These are phyloP conservation scores for Zaprionus tsacasi DNA, from an alignment of 1,140 invertebrate species.

Conservation along the genomic window DNA sequence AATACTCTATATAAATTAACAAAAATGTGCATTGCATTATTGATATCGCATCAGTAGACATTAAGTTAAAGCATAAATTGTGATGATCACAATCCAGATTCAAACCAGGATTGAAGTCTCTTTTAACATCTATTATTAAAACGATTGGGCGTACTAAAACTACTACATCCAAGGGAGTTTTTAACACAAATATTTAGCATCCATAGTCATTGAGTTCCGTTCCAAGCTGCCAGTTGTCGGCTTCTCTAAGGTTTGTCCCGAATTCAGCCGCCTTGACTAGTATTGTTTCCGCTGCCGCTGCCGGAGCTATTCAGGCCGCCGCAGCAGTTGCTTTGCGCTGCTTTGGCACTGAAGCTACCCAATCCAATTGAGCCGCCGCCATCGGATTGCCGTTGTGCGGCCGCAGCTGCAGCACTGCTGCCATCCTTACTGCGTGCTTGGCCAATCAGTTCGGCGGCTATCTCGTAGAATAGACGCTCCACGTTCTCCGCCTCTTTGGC, in stretches of 20 bases:
- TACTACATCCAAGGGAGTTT: slow-evolving; percentile 68
- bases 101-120: slow-evolving; percentile 18
- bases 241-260: neutral
- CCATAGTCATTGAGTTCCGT: slow-evolving; percentile 67
- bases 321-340: slow-evolving; percentile 76
- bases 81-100: slow-evolving; percentile 52
- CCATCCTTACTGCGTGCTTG: slow-evolving; percentile 84
- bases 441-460: slow-evolving; percentile 96
- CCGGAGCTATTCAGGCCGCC: slow-evolving; percentile 50
- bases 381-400: slow-evolving; percentile 59
- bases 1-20: slow-evolving; percentile 49
- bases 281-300: slow-evolving; percentile 34
- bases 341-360: slow-evolving; percentile 73
- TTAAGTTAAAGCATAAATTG: slow-evolving; percentile 46
- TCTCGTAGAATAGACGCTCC: slow-evolving; percentile 97
- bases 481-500: slow-evolving; percentile 99
- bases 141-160: slow-evolving; percentile 62
- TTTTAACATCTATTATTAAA: slow-evolving; percentile 51
- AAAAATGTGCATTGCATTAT: slow-evolving; percentile 58
- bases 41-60: slow-evolving; percentile 12
- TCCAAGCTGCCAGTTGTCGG: slow-evolving; percentile 40
- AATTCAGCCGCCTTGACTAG: slow-evolving; percentile 70
- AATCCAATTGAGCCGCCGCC: slow-evolving; percentile 67
- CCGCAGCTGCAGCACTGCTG: slow-evolving; percentile 60
- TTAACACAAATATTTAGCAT: slow-evolving; percentile 79